Evolutionary conservation across 2,888 invertebrate genomes (phyloP).

Genomic region (Agapostemon virescens): DNA sequence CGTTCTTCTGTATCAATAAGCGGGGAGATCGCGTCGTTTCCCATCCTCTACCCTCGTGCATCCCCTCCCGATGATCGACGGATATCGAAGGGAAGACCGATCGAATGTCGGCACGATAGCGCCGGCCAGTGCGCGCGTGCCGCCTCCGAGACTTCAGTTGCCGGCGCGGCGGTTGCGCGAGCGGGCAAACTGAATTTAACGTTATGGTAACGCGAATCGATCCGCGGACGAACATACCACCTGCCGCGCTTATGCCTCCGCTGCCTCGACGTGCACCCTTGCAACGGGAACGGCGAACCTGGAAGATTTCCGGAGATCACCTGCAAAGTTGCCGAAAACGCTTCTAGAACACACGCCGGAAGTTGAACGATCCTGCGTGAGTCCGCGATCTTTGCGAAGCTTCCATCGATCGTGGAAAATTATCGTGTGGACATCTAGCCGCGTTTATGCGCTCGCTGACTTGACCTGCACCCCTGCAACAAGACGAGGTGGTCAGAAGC

Average conservation of each 20-base stretch:
- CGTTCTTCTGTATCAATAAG: not conserved
- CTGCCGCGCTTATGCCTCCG: conserved; percentile 29
- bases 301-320: no score
- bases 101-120: conserved; percentile 34
- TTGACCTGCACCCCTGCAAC: no score
- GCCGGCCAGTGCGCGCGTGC: conserved; percentile 40
- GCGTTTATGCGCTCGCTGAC: no score
- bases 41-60: conserved; percentile 26
- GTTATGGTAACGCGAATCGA: conserved; percentile 67
- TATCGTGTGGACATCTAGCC: no score
- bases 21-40: no score
- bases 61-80: conserved; percentile 32
- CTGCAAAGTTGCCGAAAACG: no score
- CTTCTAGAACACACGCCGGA: no score
- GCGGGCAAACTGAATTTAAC: conserved; percentile 60
- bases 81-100: conserved; percentile 22
- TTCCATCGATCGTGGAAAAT: no score
- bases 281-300: no score
- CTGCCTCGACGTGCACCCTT: conserved; percentile 49
- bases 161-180: conserved; percentile 55
- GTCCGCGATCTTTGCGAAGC: no score
- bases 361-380: no score
- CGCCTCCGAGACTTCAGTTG: conserved; percentile 45
- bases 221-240: conserved; percentile 53
- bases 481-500: no score